Base-by-base conservation (phyloP, 2,797 vertebrate genomes). In the Menidia menidia region DNA sequence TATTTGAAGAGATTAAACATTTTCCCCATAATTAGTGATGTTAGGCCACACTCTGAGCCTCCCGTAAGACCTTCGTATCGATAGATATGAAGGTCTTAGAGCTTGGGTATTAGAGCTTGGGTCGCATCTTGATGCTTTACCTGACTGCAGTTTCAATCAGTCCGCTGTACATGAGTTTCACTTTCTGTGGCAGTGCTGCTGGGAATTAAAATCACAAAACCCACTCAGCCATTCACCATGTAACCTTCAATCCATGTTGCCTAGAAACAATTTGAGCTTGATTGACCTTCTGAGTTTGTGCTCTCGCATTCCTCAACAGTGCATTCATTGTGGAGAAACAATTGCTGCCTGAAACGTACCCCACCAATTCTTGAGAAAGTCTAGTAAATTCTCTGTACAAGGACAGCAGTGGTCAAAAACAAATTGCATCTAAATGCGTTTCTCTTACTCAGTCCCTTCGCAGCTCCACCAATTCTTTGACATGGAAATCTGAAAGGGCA, bases 11-110 rank as follows among this genome's bases (percentile, higher is more conserved):
- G 84, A 85, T 90, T 52, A 90, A 89, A 77, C 68, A 64, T 81
- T 85, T 81, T 81, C 77, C 39, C 68, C 77, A 75, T 87, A 82
- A 87, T 90, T 89, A 89, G 83, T 80, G 82, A 84, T 77, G 75
- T 60, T 67, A 32, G 79, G 65, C 63, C 71, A 72, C 69, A 73
- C 60, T 80, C 63, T 63, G 59, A 57, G 45, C 76, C 54, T 70
- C 61, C 82, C 77, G 64, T 3, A 6, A 81, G 74, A 78, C 48
- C 67, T 74, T 59, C 62, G 77, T 82, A 68, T 45, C 48, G 63
- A 66, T 51, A 74, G 77, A 25, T 25, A 25, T 25, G 25, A 25
- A 25, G 25, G 25, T 25, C 25, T 25, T 80, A 16, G 15, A 69
- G 63, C 18, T 43, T 1, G 44, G 81, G 83, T 80, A 25, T 25